Percentiles rank a stretch among this genome's conserved stretches.
Conservation (phyloP, 2,888 invertebrate genomes). For the Eumerus sabulonum region DNA sequence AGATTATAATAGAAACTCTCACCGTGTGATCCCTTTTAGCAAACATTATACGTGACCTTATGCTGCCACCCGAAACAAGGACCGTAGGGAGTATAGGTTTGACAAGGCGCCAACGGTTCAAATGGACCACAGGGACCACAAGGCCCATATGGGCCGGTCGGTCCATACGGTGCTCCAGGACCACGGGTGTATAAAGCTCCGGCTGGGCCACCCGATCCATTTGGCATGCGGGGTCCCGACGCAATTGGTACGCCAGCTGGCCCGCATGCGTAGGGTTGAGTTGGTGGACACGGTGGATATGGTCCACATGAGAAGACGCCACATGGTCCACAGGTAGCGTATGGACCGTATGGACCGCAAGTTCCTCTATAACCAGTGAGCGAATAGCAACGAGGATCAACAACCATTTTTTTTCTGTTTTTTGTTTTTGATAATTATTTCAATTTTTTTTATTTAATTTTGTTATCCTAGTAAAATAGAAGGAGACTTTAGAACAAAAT, state of each 20-base stretch:
- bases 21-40: too few relatives aligned
- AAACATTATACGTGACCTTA: too few relatives aligned
- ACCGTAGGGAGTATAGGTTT: slow-evolving; percentile 33
- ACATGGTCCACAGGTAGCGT: slow-evolving; percentile 21
- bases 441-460: too few relatives aligned
- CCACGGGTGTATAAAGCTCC: slow-evolving; percentile 38
- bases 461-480: too few relatives aligned
- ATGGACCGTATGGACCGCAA: slow-evolving; percentile 51
- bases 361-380: slow-evolving; percentile 19
- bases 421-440: too few relatives aligned
- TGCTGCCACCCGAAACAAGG: not conserved
- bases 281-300: slow-evolving; percentile 42
- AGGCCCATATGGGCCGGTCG: slow-evolving; percentile 27
- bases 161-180: slow-evolving; percentile 35
- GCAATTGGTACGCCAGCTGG: slow-evolving; percentile 39
- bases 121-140: slow-evolving; percentile 29
- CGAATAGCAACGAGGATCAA: not conserved
- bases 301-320: slow-evolving; percentile 49
- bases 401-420: too few relatives aligned
- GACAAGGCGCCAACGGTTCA: slow-evolving; percentile 28
- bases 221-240: slow-evolving; percentile 55
- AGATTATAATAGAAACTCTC: too few relatives aligned
- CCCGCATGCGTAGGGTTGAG: slow-evolving; percentile 37
- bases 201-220: slow-evolving; percentile 38
- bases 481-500: too few relatives aligned